phyloP scores from a whole-genome alignment of 2,888 invertebrate species.

The Cephus pulcher region DNA sequence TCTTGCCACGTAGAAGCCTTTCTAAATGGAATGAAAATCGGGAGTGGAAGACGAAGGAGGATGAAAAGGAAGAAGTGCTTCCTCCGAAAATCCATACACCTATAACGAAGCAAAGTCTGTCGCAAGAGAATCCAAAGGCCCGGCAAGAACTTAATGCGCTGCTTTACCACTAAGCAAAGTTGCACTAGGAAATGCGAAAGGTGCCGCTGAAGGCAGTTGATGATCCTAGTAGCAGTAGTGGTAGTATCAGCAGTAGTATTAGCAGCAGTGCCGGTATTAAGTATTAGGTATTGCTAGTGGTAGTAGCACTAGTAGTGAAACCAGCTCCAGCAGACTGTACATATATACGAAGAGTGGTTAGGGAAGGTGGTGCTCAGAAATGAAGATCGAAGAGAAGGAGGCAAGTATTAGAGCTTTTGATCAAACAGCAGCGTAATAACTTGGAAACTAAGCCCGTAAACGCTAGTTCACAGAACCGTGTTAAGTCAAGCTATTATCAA shows the following conservation, averaged over 20 bases:
- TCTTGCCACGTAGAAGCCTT: background rate
- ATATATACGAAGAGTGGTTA: background rate
- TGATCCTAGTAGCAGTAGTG: background rate
- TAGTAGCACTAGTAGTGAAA: background rate
- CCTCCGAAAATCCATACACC: background rate
- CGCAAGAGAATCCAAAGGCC: conserved; percentile 16
- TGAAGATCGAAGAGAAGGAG: conserved; percentile 5
- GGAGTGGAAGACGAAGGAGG: background rate
- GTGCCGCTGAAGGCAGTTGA: background rate
- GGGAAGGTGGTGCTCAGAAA: background rate
- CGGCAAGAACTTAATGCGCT: conserved; percentile 41
- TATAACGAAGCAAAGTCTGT: background rate
- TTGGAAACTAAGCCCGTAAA: conserved; percentile 45
- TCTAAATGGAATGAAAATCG: background rate
- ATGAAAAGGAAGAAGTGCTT: background rate
- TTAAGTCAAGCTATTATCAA: background rate
- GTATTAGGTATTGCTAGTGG: background rate
- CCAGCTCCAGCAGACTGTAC: background rate
- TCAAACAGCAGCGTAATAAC: conserved; percentile 51
- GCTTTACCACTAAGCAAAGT: conserved; percentile 28
- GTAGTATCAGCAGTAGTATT: background rate
- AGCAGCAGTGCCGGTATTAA: background rate
- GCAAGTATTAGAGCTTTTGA: conserved; percentile 48
- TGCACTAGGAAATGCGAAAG: conserved; percentile 24
- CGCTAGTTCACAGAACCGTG: conserved; percentile 18